Percentiles rank a stretch among this genome's conserved stretches.
Evolutionary conservation across 1,140 invertebrate species (phyloP).

Genomic region (Cyclargus thomasi): DNA sequence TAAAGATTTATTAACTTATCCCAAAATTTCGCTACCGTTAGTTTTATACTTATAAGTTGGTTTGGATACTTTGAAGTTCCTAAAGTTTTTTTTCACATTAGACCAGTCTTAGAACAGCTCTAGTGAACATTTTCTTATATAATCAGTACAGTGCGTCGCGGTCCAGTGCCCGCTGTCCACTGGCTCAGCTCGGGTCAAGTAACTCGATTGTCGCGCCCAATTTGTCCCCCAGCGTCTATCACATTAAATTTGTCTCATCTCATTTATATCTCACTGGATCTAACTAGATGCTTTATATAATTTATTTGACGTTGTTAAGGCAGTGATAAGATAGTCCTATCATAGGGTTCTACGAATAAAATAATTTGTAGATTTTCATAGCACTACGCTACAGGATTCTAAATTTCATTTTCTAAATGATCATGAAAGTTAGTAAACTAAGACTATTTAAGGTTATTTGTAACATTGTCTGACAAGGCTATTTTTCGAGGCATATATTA

Average conservation of each 20-base stretch:
- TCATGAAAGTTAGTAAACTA: too few species aligned
- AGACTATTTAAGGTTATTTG: too few species aligned
- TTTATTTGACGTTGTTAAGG: neutral
- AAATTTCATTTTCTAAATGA: too few species aligned
- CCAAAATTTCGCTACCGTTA: too few species aligned
- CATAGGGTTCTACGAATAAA: neutral
- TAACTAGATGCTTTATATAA: neutral
- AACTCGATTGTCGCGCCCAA: slow-evolving; percentile 68
- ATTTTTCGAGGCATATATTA: too few species aligned
- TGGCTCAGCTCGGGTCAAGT: slow-evolving; percentile 50
- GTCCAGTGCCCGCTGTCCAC: slow-evolving; percentile 40
- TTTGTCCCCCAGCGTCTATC: slow-evolving; percentile 45
- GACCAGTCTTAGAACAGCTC: too few species aligned
- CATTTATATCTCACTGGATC: slow-evolving; percentile 8
- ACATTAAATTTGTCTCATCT: slow-evolving; percentile 41
- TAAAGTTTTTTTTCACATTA: too few species aligned
- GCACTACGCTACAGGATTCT: neutral
- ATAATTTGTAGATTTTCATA: neutral
- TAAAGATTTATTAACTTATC: too few species aligned
- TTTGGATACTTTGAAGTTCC: too few species aligned
- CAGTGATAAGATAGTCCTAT: neutral
- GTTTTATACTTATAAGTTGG: too few species aligned
- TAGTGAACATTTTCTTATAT: too few species aligned
- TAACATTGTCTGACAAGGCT: too few species aligned
- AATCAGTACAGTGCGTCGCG: slow-evolving; percentile 19